phyloP scores from a whole-genome alignment of 2,797 vertebrate genomes.

The Cyclura pinguis region DNA sequence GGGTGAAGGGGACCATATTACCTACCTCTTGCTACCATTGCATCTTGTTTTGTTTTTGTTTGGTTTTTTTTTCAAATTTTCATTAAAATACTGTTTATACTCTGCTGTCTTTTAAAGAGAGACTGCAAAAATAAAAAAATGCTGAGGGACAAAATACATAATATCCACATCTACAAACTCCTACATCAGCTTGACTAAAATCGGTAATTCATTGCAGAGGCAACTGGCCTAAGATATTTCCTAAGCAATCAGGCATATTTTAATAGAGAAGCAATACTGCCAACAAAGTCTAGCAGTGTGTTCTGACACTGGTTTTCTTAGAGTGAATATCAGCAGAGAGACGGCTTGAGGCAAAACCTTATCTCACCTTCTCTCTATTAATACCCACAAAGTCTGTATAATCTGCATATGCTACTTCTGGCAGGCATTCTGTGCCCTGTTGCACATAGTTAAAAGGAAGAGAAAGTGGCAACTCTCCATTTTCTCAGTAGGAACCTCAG shows the following conservation, averaged over 20 bases:
- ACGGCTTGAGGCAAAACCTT: slow-evolving; percentile 12
- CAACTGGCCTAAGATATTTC: background rate
- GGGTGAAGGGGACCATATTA: background rate
- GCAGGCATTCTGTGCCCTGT: background rate
- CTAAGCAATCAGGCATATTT: background rate
- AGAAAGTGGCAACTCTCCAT: slow-evolving; percentile 9
- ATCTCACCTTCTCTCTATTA: slow-evolving; percentile 14
- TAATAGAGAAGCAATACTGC: background rate
- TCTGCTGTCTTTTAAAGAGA: background rate
- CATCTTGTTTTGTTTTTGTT: background rate
- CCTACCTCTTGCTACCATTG: background rate
- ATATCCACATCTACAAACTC: background rate
- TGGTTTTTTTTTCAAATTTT: background rate
- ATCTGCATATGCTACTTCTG: slow-evolving; percentile 20
- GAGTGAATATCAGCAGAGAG: background rate
- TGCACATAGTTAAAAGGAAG: slow-evolving; percentile 10
- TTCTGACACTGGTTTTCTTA: slow-evolving; percentile 20
- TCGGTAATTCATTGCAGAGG: background rate
- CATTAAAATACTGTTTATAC: background rate
- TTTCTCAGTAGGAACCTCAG: background rate
- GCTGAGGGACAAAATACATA: background rate
- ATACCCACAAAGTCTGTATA: slow-evolving; percentile 19
- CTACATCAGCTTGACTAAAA: background rate
- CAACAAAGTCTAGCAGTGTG: background rate
- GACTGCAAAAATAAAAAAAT: background rate